Conservation (phyloP, 2,113 vertebrate species). For the Rhinichthys klamathensis region DNA sequence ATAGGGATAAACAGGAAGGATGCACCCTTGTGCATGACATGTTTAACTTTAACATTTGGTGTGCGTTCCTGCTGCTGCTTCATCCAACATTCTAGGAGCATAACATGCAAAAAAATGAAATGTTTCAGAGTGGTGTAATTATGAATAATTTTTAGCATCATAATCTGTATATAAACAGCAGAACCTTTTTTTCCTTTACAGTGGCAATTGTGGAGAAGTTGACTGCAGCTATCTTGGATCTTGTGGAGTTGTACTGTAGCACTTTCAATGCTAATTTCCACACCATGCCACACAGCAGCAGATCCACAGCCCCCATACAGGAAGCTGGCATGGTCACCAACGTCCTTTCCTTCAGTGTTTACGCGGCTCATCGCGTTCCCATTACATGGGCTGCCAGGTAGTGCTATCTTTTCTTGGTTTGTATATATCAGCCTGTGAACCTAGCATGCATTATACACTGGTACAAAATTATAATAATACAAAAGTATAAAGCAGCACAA, state of each 20-base stretch:
- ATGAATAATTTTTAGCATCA: background rate
- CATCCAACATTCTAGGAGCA: background rate
- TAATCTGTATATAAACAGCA: background rate
- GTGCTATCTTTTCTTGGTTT: background rate
- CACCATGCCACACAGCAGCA: conserved; percentile 72
- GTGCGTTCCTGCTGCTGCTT: background rate
- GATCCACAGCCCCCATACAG: conserved; percentile 71
- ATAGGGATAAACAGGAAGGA: conserved; percentile 55
- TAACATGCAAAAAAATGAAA: background rate
- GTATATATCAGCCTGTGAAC: background rate
- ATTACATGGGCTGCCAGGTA: conserved; percentile 95
- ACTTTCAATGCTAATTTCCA: conserved; percentile 97
- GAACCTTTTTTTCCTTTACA: conserved; percentile 57
- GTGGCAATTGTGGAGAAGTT: conserved; percentile 89
- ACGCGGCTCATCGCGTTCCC: conserved; percentile 92
- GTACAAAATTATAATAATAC: too few relatives aligned
- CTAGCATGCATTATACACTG: too few relatives aligned
- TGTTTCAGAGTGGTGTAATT: background rate
- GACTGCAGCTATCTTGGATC: conserved; percentile 88
- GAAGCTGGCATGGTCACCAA: conserved; percentile 85
- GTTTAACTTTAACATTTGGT: background rate
- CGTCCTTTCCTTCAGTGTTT: conserved; percentile 86
- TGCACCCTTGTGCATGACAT: conserved; percentile 6
- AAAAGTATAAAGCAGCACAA: too few relatives aligned
- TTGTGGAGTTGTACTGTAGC: conserved; percentile 94